A percentile compares a stretch with the other conserved stretches of the same genome.
These are phyloP conservation scores for Drosophila biarmipes DNA, from an alignment of 1,140 invertebrate species.

Conservation along the genomic window DNA sequence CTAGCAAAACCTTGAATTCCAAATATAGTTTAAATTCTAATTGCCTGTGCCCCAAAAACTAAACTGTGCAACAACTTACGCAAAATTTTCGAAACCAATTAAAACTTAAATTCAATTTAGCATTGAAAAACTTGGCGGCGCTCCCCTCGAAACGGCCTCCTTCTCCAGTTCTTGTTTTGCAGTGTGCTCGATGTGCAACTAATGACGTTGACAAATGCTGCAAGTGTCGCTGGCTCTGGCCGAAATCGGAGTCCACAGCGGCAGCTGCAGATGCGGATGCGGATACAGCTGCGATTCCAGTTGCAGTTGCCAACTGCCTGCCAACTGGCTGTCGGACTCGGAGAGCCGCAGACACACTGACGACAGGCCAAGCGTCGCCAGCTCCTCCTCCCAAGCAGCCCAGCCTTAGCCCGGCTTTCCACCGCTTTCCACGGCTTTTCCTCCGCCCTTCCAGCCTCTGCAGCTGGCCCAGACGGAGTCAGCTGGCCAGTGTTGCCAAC, in stretches of 20 bases:
- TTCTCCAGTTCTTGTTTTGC: background rate
- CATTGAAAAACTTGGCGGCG: background rate
- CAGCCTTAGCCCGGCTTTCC: background rate
- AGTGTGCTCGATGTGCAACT: constrained; percentile 18
- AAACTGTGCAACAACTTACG: too few species aligned
- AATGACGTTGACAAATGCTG: constrained; percentile 47
- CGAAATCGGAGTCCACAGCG: constrained; percentile 10
- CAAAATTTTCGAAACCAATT: background rate
- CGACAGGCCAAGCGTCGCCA: constrained; percentile 53
- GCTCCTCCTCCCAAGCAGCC: background rate
- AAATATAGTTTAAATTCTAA: background rate
- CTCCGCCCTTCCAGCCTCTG: background rate
- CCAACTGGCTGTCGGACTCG: constrained; percentile 42
- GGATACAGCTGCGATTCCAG: constrained; percentile 8
- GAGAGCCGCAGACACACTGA: constrained; percentile 53
- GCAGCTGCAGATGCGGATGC: background rate
- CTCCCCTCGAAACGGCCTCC: background rate
- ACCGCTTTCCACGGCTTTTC: background rate
- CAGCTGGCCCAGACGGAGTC: constrained; percentile 1
- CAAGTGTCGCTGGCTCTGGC: constrained; percentile 3
- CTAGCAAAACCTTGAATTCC: too few species aligned
- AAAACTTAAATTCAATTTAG: constrained; percentile 1
- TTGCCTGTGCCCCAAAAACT: too few species aligned
- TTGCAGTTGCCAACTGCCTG: constrained; percentile 29
- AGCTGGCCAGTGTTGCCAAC: constrained; percentile 3